Evolutionary conservation across 2,888 invertebrate genomes (phyloP).

Genomic region (Drosophila mayaguana): DNA sequence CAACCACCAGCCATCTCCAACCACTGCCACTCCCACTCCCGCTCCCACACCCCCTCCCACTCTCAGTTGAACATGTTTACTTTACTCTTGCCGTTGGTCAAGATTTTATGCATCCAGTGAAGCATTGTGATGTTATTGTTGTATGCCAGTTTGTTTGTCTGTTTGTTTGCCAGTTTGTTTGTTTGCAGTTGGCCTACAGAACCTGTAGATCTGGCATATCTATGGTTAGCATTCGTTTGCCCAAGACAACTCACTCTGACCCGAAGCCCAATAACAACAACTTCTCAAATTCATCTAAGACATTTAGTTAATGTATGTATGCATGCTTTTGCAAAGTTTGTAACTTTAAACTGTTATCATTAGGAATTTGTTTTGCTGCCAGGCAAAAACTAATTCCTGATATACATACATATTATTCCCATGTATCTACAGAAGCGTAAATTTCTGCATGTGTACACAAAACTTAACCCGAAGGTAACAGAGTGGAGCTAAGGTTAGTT

Average conservation of each 20-base stretch:
- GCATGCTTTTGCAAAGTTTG: slow-evolving; percentile 54
- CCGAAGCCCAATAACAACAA: neutral
- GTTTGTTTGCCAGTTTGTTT: slow-evolving; percentile 21
- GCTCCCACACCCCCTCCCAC: neutral
- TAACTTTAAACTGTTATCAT: slow-evolving; percentile 66
- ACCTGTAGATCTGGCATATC: slow-evolving; percentile 36
- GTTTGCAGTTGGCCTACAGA: slow-evolving; percentile 41
- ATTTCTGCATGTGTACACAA: slow-evolving; percentile 14
- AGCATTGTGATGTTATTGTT: slow-evolving; percentile 56
- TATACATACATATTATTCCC: slow-evolving; percentile 20
- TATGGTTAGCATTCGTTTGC: slow-evolving; percentile 26
- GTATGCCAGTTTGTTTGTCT: slow-evolving; percentile 31
- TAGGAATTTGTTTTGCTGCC: slow-evolving; percentile 27
- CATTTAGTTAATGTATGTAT: slow-evolving; percentile 40
- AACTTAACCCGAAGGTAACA: neutral
- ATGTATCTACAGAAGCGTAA: slow-evolving; percentile 5
- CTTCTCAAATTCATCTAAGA: slow-evolving; percentile 3
- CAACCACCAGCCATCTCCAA: neutral
- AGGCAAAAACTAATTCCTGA: slow-evolving; percentile 42
- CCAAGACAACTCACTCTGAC: slow-evolving; percentile 21
- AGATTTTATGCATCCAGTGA: slow-evolving; percentile 60
- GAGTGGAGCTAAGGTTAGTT: neutral
- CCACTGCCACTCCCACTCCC: neutral
- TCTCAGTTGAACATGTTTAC: slow-evolving; percentile 32
- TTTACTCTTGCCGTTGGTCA: slow-evolving; percentile 54